Base-by-base conservation (phyloP, 2,113 vertebrate species). In the Oreocharis arfaki region DNA sequence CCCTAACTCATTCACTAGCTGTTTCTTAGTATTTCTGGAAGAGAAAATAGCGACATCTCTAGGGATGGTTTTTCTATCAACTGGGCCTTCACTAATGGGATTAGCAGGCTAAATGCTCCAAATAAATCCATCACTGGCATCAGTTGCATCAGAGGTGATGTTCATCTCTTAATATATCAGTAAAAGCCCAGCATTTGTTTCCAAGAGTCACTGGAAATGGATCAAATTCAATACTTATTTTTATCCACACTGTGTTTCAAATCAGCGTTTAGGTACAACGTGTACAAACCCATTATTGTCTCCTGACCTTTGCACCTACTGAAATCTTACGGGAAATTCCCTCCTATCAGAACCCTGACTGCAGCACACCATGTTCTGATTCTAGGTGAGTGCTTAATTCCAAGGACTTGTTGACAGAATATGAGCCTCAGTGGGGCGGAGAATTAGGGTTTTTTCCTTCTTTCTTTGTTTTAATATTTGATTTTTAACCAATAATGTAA, bases 41-140 rank as follows among this genome's bases (percentile, higher is more conserved):
- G 46, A 33, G 71, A 95, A 93, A 90, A 47, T 3, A 68, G 35
- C 0, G 1, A 53, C 56, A 41, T 87, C 94, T 90, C 86, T 42
- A 37, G 80, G 64, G 93, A 68, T 89, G 76, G 0, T 84, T 96
- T 95, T 92, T 87, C 73, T 84, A 84, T 92, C 86, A 90, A 35
- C 60, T 93, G 30, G 47, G 60, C 44, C 84, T 92, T 92, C 24
- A 28, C 60, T 95, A 86, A 95, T 84, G 68, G 52, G 76, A 87
- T 97, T 95, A 93, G 46, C 94, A 97, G 94, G 39, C 47, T 92
- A 81, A 89, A 89, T 55, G 39, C 71, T 81, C 47, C 52, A 86
- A 86, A 88, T 78, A 88, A 84, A 95, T 95, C 59, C 64, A 84
- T 78, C 47, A 55, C 35, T 90, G 73, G 47, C 71, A 90, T 90